These are phyloP conservation scores for Pavo muticus DNA, from an alignment of 2,113 vertebrate species.

Conservation along the genomic window DNA sequence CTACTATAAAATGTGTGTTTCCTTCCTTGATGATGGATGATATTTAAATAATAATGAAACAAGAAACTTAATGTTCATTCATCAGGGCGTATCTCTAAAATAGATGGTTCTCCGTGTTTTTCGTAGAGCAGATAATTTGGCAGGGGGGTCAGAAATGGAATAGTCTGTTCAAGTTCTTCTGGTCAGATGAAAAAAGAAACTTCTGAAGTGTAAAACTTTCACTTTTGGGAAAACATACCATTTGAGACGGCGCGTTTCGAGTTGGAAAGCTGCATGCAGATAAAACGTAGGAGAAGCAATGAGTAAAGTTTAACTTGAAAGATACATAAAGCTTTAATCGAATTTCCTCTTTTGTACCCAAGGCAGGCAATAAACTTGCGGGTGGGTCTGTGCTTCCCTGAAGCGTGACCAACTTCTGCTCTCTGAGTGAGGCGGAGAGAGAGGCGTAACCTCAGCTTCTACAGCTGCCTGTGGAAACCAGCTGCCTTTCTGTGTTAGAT, in stretches of 20 bases:
- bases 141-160: background rate
- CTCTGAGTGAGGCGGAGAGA: background rate
- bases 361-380: background rate
- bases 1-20: background rate
- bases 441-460: background rate
- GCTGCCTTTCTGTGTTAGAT: background rate
- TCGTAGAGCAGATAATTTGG: background rate
- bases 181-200: background rate
- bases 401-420: background rate
- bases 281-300: background rate
- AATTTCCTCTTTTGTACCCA: background rate
- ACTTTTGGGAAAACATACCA: accelerated
- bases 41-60: background rate
- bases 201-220: background rate
- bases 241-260: background rate
- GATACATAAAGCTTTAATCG: background rate
- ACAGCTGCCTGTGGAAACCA: background rate
- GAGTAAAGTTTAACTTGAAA: background rate
- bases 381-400: background rate
- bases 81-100: accelerated
- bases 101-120: background rate
- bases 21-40: background rate
- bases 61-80: background rate
- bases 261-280: background rate
- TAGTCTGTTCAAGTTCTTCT: background rate